phyloP scores from a whole-genome alignment of 2,113 vertebrate genomes.

The Vulpes ferrilata region DNA sequence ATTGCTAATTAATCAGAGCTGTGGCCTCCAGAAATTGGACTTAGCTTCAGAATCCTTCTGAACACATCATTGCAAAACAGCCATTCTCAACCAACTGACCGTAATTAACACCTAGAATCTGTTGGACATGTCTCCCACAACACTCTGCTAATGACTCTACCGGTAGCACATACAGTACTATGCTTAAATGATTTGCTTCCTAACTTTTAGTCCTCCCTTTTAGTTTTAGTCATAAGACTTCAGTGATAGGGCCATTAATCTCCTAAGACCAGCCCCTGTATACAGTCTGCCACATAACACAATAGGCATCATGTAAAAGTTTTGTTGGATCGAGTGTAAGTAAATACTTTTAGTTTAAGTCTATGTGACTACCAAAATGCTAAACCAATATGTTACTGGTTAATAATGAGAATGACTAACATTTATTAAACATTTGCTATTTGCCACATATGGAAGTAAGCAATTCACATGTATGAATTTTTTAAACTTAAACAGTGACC shows the following conservation, averaged over 20 bases:
- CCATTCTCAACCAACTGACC: background rate
- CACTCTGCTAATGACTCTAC: background rate
- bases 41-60: background rate
- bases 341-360: background rate
- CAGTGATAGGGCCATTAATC: background rate
- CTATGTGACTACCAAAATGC: background rate
- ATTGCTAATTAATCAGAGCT: background rate
- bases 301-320: background rate
- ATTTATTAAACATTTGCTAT: background rate
- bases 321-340: background rate
- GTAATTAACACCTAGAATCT: background rate
- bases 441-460: background rate
- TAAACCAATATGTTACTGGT: background rate
- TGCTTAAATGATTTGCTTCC: background rate
- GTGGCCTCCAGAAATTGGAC: background rate
- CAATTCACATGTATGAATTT: background rate
- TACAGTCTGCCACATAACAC: background rate
- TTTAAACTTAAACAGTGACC: background rate
- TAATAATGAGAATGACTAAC: slow-evolving; percentile 24
- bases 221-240: background rate
- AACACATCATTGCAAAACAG: background rate
- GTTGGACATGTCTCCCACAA: background rate
- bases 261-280: background rate
- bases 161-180: background rate
- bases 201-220: background rate